Evolutionary conservation across 2,888 invertebrate species (phyloP).

Genomic region (Coenonympha arcania): DNA sequence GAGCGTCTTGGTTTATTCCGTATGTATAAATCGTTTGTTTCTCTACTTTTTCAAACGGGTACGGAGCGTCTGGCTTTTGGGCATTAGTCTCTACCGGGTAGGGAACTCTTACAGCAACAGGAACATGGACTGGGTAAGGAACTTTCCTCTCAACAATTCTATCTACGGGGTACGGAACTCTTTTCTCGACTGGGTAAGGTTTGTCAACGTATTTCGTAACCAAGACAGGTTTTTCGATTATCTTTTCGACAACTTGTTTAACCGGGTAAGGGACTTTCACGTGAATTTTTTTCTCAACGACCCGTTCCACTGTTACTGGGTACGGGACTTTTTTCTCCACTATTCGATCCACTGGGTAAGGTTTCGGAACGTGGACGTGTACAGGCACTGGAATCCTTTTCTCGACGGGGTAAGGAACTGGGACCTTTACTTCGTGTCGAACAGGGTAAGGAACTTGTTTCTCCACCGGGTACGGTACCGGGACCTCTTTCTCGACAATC

Average conservation of each 20-base stretch:
- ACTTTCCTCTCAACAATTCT: constrained; percentile 69
- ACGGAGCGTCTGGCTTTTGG: constrained; percentile 55
- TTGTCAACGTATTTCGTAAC: constrained; percentile 61
- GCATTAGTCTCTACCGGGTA: constrained; percentile 58
- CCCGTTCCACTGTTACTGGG: constrained; percentile 58
- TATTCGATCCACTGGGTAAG: constrained; percentile 70
- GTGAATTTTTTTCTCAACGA: constrained; percentile 65
- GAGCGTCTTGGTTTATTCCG: constrained; percentile 24
- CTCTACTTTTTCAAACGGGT: constrained; percentile 33
- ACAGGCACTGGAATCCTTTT: constrained; percentile 70
- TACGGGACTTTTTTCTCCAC: constrained; percentile 66
- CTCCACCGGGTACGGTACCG: constrained; percentile 70
- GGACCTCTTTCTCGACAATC: constrained; percentile 60
- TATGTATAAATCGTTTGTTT: constrained; percentile 30
- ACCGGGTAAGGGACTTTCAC: constrained; percentile 64
- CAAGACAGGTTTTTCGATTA: constrained; percentile 76
- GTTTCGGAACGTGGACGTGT: constrained; percentile 54
- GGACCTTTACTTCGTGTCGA: constrained; percentile 54
- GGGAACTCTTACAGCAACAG: constrained; percentile 67
- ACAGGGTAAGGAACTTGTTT: constrained; percentile 63
- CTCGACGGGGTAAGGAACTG: constrained; percentile 51
- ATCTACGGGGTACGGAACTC: constrained; percentile 64
- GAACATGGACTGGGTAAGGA: constrained; percentile 73
- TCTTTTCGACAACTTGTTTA: constrained; percentile 62
- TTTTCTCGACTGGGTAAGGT: constrained; percentile 67